phyloP scores from a whole-genome alignment of 1,140 invertebrate genomes.

The Drosophila chauvacae region DNA sequence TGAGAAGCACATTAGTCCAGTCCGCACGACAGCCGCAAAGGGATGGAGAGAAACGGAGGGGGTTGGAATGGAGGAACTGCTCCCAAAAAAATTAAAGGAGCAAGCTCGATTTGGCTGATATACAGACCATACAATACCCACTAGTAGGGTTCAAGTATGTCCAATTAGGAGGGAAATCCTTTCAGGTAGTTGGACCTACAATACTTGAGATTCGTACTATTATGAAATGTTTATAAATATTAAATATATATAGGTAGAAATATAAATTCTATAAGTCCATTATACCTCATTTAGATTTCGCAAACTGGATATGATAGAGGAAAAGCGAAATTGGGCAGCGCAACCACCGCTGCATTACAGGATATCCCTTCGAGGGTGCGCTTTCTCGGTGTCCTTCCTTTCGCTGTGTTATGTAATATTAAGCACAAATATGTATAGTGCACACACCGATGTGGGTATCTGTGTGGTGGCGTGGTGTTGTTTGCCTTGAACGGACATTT shows the following conservation, averaged over 20 bases:
- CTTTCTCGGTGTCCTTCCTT: constrained; percentile 31
- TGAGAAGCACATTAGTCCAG: constrained; percentile 78
- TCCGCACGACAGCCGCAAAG: constrained; percentile 48
- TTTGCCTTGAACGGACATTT: constrained; percentile 71
- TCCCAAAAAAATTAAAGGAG: constrained; percentile 33
- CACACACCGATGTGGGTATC: constrained; percentile 19
- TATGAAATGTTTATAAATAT: background rate
- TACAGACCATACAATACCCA: background rate
- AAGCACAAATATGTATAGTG: constrained; percentile 50
- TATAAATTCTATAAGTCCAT: background rate
- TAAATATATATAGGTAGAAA: background rate
- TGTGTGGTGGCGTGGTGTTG: constrained; percentile 36
- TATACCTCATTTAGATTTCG: background rate
- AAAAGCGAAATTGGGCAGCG: constrained; percentile 6
- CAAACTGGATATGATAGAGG: background rate
- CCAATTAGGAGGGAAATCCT: background rate
- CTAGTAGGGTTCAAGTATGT: background rate
- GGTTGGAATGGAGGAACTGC: constrained; percentile 17
- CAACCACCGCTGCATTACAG: constrained; percentile 52
- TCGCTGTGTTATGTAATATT: constrained; percentile 70
- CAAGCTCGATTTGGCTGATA: background rate
- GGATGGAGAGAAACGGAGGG: constrained; percentile 14
- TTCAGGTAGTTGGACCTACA: background rate
- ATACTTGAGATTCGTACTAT: background rate
- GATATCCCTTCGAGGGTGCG: constrained; percentile 66